These are phyloP conservation scores for Neodiprion fabricii DNA, from an alignment of 1,140 invertebrate genomes.

Conservation along the genomic window DNA sequence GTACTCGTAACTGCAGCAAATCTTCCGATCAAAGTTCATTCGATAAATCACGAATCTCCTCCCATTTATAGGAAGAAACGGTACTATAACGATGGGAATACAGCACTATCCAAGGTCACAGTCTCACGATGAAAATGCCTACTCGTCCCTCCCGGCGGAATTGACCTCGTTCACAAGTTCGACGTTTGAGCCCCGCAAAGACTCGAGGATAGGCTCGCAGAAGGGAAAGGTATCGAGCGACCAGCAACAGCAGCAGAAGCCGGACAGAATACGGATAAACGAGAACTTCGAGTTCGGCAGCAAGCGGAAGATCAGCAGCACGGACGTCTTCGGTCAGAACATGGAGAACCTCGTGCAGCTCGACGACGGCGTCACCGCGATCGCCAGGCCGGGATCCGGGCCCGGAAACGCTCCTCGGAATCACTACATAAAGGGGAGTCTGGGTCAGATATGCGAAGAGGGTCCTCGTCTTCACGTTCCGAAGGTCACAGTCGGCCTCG, in stretches of 20 bases:
- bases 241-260: slow-evolving; percentile 22
- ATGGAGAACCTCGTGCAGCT: slow-evolving; percentile 52
- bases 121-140: slow-evolving; percentile 40
- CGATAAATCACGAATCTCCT: slow-evolving; percentile 1
- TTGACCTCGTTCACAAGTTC: slow-evolving; percentile 49
- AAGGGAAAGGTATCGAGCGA: slow-evolving; percentile 2
- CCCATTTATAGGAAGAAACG: slow-evolving; percentile 38
- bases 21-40: too few relatives aligned
- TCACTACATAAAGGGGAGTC: neutral
- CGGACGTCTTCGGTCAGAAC: slow-evolving; percentile 52
- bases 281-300: slow-evolving; percentile 35
- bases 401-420: neutral
- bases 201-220: slow-evolving; percentile 19
- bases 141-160: slow-evolving; percentile 46
- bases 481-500: neutral
- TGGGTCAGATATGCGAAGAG: slow-evolving; percentile 7
- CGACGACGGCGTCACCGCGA: slow-evolving; percentile 43
- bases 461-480: neutral
- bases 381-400: slow-evolving; percentile 51
- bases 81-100: slow-evolving; percentile 49
- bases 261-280: slow-evolving; percentile 24
- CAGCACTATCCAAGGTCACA: slow-evolving; percentile 48
- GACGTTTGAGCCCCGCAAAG: slow-evolving; percentile 44
- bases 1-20: too few relatives aligned
- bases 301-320: slow-evolving; percentile 46